Evolutionary conservation across 1,140 invertebrate genomes (phyloP), one percentile per base, ranked within the genome.

Genomic region (Maconellicoccus hirsutus): DNA sequence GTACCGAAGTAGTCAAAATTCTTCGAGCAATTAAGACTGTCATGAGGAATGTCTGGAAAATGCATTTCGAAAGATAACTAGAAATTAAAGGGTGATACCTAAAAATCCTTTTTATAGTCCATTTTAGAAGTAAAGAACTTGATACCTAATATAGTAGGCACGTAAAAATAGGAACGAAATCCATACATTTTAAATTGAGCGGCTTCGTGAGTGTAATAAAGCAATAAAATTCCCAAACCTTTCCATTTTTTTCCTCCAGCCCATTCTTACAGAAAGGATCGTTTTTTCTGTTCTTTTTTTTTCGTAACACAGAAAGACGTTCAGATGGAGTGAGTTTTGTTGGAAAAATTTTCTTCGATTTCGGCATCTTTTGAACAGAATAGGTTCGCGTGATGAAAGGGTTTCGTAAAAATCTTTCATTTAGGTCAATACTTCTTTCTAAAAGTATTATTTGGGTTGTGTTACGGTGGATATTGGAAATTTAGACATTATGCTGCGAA

Each of bases 151-250:
- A n/a, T n/a, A n/a, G n/a, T n/a, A n/a, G n/a, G n/a, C n/a, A n/a
- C n/a, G n/a, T 66, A 25, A 16, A 66, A 14, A 16, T 52, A 2
- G 16, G 16, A 66, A 26, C 61, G 22, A 66, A 66, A 66, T 66
- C 61, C 22, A 66, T 25, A 23, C 61, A 66, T 23, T 66, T 66
- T 66, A 66, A 66, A 66, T 66, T 25, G 25, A 25, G 61, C 42
- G 42, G 42, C 42, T 23, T 19, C 14, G 19, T 66, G 25, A 25
- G 61, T 66, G 22, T 25, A 66, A 66, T 66, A 66, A 66, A 66
- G 61, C 22, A 23, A 66, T 66, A 66, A 66, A 66, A 66, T 23
- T 66, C 61, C 21, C 10, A 66, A 66, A 66, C 61, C 61, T 66
- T 66, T 26, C 21, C 21, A 4, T 25, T 66, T 66, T 52, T 52